A percentile compares a stretch with the other conserved stretches of the same genome.
These are phyloP conservation scores for Coecobrya sp. DNA, from an alignment of 2,888 invertebrate genomes.

Conservation along the genomic window DNA sequence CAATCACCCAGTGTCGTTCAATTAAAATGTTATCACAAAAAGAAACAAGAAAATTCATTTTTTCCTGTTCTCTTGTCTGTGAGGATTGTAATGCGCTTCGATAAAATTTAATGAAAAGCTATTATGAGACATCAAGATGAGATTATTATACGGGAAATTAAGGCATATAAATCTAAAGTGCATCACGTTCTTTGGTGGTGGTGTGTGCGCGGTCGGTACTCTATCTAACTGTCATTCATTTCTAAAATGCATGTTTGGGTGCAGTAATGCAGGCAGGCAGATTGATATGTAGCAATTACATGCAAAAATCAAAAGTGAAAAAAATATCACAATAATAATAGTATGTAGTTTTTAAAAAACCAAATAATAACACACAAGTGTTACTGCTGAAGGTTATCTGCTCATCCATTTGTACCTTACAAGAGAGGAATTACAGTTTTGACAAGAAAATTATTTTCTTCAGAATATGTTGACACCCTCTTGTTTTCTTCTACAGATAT, in stretches of 20 bases:
- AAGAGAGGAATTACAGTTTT: constrained; percentile 5
- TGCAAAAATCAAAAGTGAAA: constrained; percentile 42
- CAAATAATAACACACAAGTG: not conserved
- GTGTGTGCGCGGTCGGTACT: not conserved
- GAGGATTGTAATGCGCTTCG: constrained; percentile 13
- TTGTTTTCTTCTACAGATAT: not conserved
- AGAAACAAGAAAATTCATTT: constrained; percentile 22
- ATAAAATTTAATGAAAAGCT: constrained; percentile 66
- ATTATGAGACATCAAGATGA: constrained; percentile 57
- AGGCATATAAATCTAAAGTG: constrained; percentile 57
- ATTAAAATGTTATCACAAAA: constrained; percentile 51
- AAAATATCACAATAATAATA: constrained; percentile 20
- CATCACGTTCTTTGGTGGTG: constrained; percentile 47
- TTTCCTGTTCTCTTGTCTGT: constrained; percentile 6
- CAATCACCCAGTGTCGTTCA: constrained; percentile 34
- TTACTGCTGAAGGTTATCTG: constrained; percentile 18
- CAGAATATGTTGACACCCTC: constrained; percentile 29
- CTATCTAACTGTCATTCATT: constrained; percentile 20
- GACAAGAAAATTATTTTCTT: constrained; percentile 42
- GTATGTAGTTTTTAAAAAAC: constrained; percentile 9
- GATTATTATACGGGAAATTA: constrained; percentile 71
- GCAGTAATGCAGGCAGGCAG: not conserved
- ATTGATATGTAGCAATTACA: constrained; percentile 4
- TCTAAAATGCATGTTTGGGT: constrained; percentile 6
- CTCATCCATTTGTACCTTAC: not conserved